phyloP scores from a whole-genome alignment of 2,113 vertebrate species.

The Oreochromis aureus region DNA sequence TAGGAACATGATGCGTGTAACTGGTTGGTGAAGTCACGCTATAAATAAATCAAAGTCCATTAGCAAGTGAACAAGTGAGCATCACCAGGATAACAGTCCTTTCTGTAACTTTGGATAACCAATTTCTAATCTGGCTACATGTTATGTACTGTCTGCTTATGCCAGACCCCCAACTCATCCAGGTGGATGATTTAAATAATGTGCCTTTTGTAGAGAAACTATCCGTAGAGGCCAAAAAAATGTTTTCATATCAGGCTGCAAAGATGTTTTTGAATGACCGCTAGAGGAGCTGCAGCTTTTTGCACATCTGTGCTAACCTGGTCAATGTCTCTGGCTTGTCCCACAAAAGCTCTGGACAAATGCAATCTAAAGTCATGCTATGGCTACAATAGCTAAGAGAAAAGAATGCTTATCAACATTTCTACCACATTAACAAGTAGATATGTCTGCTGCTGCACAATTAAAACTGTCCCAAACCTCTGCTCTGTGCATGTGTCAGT shows the following conservation, averaged over 20 bases:
- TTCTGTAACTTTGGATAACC: background rate
- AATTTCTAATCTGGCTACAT: background rate
- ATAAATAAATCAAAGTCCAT: background rate
- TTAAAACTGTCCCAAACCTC: rapidly evolving
- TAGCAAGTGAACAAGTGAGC: background rate
- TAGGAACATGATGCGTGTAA: background rate
- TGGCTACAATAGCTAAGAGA: background rate
- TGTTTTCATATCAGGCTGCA: background rate
- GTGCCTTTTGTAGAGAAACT: background rate
- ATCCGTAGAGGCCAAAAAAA: background rate
- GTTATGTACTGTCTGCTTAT: background rate
- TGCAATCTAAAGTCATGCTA: rapidly evolving
- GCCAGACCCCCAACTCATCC: background rate
- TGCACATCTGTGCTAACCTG: background rate
- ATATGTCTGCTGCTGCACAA: background rate
- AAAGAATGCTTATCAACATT: background rate
- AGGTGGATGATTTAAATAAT: rapidly evolving
- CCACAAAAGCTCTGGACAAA: background rate
- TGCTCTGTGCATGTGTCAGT: background rate
- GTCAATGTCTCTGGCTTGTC: background rate
- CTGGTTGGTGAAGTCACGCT: background rate
- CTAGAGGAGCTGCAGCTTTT: background rate
- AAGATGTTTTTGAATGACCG: background rate
- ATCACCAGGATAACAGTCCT: background rate
- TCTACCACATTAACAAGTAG: background rate